Evolutionary conservation across 2,797 vertebrate species (phyloP), one percentile per base, ranked within the genome.

Genomic region (Lycodopsis pacificus): DNA sequence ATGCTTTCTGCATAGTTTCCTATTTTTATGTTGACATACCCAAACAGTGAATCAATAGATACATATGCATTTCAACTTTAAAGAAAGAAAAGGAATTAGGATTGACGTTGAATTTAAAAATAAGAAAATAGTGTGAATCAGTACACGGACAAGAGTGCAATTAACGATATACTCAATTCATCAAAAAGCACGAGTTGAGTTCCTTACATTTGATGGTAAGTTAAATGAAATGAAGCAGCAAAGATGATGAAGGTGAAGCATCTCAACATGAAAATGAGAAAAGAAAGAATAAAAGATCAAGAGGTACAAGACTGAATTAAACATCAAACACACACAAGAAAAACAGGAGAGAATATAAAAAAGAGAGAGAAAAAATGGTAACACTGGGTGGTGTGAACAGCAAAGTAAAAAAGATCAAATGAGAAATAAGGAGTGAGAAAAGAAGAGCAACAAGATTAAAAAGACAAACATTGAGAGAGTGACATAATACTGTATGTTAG

Each of bases 221-320:
- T 17, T 64, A 89, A 86, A 87, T 69, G 63, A 80, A 81, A 79
- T 63, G 75, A 62, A 75, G 73, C 79, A 87, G 84, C 67, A 86
- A 84, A 54, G 85, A 76, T 46, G 88, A 80, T 25, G 85, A 80
- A 69, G 84, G 81, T 36, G 83, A 82, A 83, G 84, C 61, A 46
- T 83, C 84, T 80, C 88, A 74, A 49, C 82, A 86, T 81, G 82
- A 83, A 92, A 90, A 90, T 64, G 57, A 87, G 80, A 91, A 84
- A 80, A 86, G 76, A 91, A 84, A 85, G 83, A 91, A 87, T 84
- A 79, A 88, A 80, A 87, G 71, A 94, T 93, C 69, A 90, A 90
- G 73, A 78, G 57, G 19, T 40, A 73, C 22, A 77, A 73, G 36
- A 58, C 38, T 25, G 70, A 88, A 83, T 78, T 13, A 89, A 82